Conservation (phyloP, 1,140 invertebrate genomes). For the Thrips palmi region DNA sequence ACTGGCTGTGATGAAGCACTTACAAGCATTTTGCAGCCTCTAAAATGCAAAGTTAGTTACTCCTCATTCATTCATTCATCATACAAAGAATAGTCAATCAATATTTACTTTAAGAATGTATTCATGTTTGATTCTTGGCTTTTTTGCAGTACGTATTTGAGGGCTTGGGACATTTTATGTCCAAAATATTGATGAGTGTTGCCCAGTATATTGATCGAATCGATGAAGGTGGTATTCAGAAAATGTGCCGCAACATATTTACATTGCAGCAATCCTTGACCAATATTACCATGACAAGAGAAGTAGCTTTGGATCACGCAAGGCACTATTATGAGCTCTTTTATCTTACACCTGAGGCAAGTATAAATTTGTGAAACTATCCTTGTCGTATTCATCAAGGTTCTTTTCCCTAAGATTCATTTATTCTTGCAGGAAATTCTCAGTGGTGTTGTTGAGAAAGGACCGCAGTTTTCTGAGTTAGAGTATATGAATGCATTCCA, state of each 20-base stretch:
- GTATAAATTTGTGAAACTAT: too few relatives aligned
- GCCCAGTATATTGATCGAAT: constrained; percentile 61
- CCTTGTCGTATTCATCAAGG: too few relatives aligned
- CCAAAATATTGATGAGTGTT: constrained; percentile 68
- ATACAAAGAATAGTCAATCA: constrained; percentile 13
- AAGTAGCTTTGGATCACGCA: constrained; percentile 73
- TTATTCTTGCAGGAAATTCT: constrained; percentile 56
- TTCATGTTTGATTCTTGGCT: constrained; percentile 5
- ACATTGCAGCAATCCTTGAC: constrained; percentile 70
- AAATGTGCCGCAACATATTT: constrained; percentile 74
- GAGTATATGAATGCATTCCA: constrained; percentile 75
- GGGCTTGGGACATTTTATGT: constrained; percentile 71
- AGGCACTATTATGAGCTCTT: constrained; percentile 79
- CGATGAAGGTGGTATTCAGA: constrained; percentile 59
- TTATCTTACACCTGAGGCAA: constrained; percentile 61
- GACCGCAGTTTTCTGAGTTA: constrained; percentile 62
- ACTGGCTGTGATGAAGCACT: constrained; percentile 62
- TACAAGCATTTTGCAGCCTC: constrained; percentile 46
- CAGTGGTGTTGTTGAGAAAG: constrained; percentile 56
- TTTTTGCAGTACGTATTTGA: constrained; percentile 77
- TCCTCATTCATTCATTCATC: constrained; percentile 10
- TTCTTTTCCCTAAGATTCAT: constrained; percentile 1
- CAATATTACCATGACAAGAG: constrained; percentile 64
- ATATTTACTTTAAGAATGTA: constrained; percentile 2
- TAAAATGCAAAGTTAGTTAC: constrained; percentile 52